Conservation (phyloP, 2,797 vertebrate genomes). For the Syngnathus acus region DNA sequence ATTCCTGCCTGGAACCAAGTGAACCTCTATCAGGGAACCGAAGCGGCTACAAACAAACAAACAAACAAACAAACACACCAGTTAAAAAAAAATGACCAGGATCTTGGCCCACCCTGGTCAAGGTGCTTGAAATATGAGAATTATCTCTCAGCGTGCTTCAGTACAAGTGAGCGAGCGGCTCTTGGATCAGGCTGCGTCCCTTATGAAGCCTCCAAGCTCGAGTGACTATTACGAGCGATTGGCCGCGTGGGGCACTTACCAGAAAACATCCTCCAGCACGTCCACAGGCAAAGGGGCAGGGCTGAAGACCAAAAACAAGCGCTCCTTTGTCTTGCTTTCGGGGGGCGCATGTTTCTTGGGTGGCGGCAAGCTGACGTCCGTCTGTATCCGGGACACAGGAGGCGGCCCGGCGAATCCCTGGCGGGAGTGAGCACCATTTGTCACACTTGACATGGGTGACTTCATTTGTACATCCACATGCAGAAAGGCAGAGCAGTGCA, state of each 20-base stretch:
- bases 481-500: too few relatives aligned
- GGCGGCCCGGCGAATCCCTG: slow-evolving; percentile 53
- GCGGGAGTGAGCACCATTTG: not conserved
- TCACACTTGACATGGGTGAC: not conserved
- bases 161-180: too few relatives aligned
- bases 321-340: slow-evolving; percentile 84
- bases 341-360: slow-evolving; percentile 81
- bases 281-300: slow-evolving; percentile 82
- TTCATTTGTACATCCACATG: not conserved
- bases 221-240: too few relatives aligned
- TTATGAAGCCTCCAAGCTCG: too few relatives aligned
- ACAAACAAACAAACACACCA: not conserved
- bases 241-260: slow-evolving; percentile 62
- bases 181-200: too few relatives aligned
- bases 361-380: slow-evolving; percentile 80
- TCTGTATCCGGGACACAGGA: slow-evolving; percentile 75
- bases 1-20: slow-evolving; percentile 87
- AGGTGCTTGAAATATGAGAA: not conserved
- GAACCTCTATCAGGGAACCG: slow-evolving; percentile 88
- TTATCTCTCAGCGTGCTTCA: too few relatives aligned
- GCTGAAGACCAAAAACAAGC: slow-evolving; percentile 91
- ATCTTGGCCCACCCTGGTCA: too few relatives aligned
- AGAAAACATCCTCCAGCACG: slow-evolving; percentile 89
- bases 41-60: slow-evolving; percentile 72
- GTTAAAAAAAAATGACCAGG: too few relatives aligned